Evolutionary conservation across 2,888 invertebrate genomes (phyloP).

Genomic region (Clanis bilineata): DNA sequence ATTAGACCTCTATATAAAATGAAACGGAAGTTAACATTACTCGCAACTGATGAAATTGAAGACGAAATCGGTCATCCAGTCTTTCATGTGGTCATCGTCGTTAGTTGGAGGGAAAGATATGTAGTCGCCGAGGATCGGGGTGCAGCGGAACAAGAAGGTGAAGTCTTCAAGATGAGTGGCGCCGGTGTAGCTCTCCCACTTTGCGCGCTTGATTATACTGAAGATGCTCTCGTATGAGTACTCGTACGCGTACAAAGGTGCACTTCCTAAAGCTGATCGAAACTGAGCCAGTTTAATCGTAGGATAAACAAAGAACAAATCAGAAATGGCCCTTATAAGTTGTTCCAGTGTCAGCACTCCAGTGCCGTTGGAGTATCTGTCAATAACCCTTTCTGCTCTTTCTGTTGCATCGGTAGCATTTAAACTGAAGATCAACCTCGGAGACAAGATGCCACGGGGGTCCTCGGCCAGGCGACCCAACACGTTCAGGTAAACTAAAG

Average conservation of each 20-base stretch:
- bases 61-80: slow-evolving; percentile 29
- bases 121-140: slow-evolving; percentile 23
- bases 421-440: slow-evolving; percentile 18
- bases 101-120: slow-evolving; percentile 23
- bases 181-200: slow-evolving; percentile 45
- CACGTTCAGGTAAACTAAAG: slow-evolving; percentile 16
- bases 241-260: slow-evolving; percentile 67
- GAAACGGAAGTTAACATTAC: slow-evolving; percentile 20
- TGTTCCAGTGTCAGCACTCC: slow-evolving; percentile 25
- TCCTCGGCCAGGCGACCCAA: slow-evolving; percentile 19
- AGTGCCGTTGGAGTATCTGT: slow-evolving; percentile 29
- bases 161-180: slow-evolving; percentile 67
- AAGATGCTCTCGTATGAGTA: slow-evolving; percentile 64
- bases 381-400: slow-evolving; percentile 11
- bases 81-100: slow-evolving; percentile 33
- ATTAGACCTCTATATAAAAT: too few relatives aligned
- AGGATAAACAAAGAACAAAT: slow-evolving; percentile 30
- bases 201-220: slow-evolving; percentile 54
- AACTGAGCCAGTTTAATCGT: slow-evolving; percentile 28
- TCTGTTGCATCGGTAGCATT: slow-evolving; percentile 7
- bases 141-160: slow-evolving; percentile 54
- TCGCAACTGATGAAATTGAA: slow-evolving; percentile 32
- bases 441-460: slow-evolving; percentile 22
- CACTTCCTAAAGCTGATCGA: slow-evolving; percentile 26
- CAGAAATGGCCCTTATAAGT: slow-evolving; percentile 24